These are phyloP conservation scores for Catotricha subobsoleta DNA, from an alignment of 2,888 invertebrate species.

Conservation along the genomic window DNA sequence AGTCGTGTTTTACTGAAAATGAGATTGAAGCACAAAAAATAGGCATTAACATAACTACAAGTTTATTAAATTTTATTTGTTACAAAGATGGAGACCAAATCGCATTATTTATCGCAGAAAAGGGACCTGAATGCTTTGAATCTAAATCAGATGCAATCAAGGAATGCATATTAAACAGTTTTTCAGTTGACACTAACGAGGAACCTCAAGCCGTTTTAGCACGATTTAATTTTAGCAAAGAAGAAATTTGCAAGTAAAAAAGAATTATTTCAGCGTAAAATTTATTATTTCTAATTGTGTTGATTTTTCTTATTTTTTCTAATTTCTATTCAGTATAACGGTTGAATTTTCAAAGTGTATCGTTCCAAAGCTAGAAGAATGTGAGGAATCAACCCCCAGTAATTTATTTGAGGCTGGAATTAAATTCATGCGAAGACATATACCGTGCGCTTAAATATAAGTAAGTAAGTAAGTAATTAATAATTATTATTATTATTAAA, in stretches of 20 bases:
- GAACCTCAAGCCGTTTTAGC: constrained; percentile 34
- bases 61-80: constrained; percentile 54
- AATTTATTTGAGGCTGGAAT: constrained; percentile 64
- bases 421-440: constrained; percentile 46
- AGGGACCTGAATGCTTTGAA: constrained; percentile 56
- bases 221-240: constrained; percentile 38
- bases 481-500: too few relatives aligned
- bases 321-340: constrained; percentile 16
- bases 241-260: constrained; percentile 21
- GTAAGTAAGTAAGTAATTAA: too few relatives aligned
- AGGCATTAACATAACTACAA: constrained; percentile 46
- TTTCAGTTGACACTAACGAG: constrained; percentile 33
- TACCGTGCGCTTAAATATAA: constrained; percentile 47
- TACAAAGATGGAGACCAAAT: constrained; percentile 67
- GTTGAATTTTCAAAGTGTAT: constrained; percentile 20
- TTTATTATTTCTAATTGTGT: not conserved
- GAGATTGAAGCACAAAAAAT: constrained; percentile 44
- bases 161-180: constrained; percentile 44
- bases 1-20: constrained; percentile 42
- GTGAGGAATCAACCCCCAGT: constrained; percentile 55
- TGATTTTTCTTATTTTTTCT: not conserved
- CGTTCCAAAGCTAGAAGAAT: constrained; percentile 33
- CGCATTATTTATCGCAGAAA: constrained; percentile 64
- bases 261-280: not conserved
- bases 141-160: constrained; percentile 40